Conservation (phyloP, 2,113 vertebrate species). For the Taxidea taxus region DNA sequence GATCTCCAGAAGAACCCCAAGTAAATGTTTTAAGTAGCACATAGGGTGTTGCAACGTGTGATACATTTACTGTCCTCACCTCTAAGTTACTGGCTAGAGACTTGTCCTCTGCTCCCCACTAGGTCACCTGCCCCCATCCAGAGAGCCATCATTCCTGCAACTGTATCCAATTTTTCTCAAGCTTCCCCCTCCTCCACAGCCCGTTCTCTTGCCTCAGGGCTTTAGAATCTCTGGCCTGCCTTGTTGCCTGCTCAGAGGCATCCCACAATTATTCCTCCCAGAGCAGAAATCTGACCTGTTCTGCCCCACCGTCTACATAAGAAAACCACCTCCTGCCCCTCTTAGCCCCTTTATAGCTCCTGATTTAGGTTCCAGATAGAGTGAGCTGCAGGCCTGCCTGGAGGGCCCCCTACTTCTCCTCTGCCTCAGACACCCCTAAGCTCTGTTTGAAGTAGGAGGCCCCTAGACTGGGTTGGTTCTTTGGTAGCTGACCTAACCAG, state of each 20-base stretch:
- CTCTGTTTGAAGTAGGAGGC: neutral
- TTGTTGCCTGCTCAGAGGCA: neutral
- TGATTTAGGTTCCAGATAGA: too few species aligned
- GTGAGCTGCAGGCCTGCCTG: neutral
- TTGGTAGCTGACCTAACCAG: neutral
- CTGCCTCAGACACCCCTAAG: neutral
- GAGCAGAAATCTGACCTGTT: neutral
- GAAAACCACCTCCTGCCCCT: neutral
- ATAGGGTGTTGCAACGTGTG: neutral
- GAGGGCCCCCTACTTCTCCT: neutral
- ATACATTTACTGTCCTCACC: neutral
- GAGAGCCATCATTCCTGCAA: neutral
- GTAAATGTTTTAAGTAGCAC: neutral
- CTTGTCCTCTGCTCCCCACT: neutral
- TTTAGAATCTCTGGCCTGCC: neutral
- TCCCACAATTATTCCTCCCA: neutral
- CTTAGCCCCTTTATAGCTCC: rapidly evolving
- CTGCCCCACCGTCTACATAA: too few species aligned
- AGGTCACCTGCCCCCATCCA: neutral
- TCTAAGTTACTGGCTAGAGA: neutral
- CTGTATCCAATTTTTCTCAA: neutral
- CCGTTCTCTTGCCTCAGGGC: neutral
- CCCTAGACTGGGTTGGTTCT: too few species aligned
- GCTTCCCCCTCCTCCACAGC: neutral
- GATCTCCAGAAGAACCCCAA: neutral